Conservation (phyloP, 2,797 vertebrate species). For the Bradypodion pumilum region DNA sequence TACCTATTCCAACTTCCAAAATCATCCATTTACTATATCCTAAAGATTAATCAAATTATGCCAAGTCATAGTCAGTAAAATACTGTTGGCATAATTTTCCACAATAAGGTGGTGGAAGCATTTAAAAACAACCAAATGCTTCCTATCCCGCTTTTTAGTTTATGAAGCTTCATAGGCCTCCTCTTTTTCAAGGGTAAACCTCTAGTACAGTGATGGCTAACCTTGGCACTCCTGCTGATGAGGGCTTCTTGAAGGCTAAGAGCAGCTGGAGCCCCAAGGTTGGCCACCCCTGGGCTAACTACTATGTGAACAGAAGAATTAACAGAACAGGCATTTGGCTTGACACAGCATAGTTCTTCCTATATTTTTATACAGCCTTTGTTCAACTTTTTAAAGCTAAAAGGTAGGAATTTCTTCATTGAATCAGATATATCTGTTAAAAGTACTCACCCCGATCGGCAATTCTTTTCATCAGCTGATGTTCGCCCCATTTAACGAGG, state of each 20-base stretch:
- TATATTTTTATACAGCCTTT: background rate
- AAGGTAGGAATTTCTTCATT: background rate
- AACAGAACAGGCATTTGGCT: background rate
- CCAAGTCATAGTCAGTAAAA: background rate
- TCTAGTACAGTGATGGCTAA: no score
- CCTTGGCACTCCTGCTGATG: no score
- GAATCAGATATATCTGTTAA: background rate
- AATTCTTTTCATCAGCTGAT: slow-evolving; percentile 99
- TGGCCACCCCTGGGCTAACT: no score
- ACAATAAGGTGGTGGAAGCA: no score
- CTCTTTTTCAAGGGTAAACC: no score
- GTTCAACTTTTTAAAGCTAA: background rate
- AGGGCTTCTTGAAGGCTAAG: no score
- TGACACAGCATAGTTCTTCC: background rate
- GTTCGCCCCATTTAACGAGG: slow-evolving; percentile 98
- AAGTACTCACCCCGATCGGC: slow-evolving; percentile 92
- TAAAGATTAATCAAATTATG: background rate
- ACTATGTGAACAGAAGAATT: background rate
- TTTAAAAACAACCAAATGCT: no score
- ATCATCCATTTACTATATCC: background rate
- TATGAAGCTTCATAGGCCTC: no score
- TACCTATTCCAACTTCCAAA: no score
- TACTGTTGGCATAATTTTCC: no score
- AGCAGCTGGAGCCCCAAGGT: no score
- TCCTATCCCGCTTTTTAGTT: no score